Base-by-base conservation (phyloP, 2,797 vertebrate species). In the Gallinago nigripennis region DNA sequence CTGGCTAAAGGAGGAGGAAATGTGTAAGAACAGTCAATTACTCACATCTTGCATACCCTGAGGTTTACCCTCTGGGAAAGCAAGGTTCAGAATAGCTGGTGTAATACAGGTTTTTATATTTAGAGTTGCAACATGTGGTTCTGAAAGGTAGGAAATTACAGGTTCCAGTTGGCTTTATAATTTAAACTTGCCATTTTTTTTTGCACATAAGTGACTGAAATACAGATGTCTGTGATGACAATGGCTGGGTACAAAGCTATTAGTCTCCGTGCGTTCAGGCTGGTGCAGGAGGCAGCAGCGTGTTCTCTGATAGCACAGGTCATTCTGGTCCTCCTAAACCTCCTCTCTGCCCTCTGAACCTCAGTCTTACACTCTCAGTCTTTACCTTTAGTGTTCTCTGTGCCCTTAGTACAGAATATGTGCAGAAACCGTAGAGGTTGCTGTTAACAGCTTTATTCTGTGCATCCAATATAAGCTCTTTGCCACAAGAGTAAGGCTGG, bases 241-340 rank as follows among this genome's bases (percentile, higher is more conserved):
- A 24, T 23, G 19, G 17, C 50, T 90, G 78, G 27, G 24, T 61
- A 19, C 25, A 39, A 51, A 63, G 58, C n/a, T 63, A 0, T 57
- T 18, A 30, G 43, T 33, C 48, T 68, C 20, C 0, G 0, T 20
- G 15, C 0, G 0, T 45, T 63, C 23, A 10, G 13, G 23, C 46
- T 50, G 43, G 23, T 46, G 21, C 25, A 50, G 53, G 20, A 41
- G 39, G 56, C 66, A 75, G 78, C 72, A 86, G 82, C 21, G 1
- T 6, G 35, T 37, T 68, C 37, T 4, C 56, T 56, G 28, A 21
- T 35, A 79, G 61, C 86, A 24, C 66, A 63, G 50, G 48, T 21
- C 50, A 31, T 31, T n/a, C 63, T 57, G 35, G 24, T 25, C 61
- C 51, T 45, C 12, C 21, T 18, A 43, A 81, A 56, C 58, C 20